Conservation (phyloP, 2,113 vertebrate genomes). For the Diadophis punctatus region DNA sequence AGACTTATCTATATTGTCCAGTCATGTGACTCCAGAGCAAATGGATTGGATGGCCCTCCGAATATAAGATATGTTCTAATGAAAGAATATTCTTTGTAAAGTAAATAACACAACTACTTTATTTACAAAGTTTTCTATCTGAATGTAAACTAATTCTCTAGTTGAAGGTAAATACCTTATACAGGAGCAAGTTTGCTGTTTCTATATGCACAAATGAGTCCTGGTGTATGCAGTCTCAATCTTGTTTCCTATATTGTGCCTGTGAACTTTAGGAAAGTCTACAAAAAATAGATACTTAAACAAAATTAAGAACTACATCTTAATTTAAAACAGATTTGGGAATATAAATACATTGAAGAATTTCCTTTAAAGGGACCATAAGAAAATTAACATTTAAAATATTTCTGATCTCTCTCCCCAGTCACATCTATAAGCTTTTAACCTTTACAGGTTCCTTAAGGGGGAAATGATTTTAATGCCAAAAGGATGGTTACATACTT, state of each 20-base stretch:
- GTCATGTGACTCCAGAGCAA: not conserved
- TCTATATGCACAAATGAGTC: not conserved
- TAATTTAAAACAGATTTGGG: not conserved
- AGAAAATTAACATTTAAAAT: slow-evolving; percentile 49
- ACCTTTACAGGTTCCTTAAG: slow-evolving; percentile 58
- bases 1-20: not conserved
- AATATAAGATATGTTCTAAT: not conserved
- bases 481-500: slow-evolving; percentile 50
- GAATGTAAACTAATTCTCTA: not conserved
- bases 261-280: not conserved
- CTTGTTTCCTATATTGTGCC: not conserved
- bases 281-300: not conserved
- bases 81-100: not conserved
- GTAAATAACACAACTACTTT: not conserved
- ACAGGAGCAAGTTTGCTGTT: not conserved
- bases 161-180: no score
- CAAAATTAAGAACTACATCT: not conserved
- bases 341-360: slow-evolving; percentile 24
- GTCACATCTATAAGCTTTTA: slow-evolving; percentile 39
- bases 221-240: not conserved
- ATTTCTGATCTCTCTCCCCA: slow-evolving; percentile 22
- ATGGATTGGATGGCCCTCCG: not conserved
- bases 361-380: slow-evolving; percentile 33
- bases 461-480: slow-evolving; percentile 56
- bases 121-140: not conserved